Evolutionary conservation across 2,888 invertebrate genomes (phyloP), one percentile per base, ranked within the genome.

Genomic region (Lutraria lutraria): DNA sequence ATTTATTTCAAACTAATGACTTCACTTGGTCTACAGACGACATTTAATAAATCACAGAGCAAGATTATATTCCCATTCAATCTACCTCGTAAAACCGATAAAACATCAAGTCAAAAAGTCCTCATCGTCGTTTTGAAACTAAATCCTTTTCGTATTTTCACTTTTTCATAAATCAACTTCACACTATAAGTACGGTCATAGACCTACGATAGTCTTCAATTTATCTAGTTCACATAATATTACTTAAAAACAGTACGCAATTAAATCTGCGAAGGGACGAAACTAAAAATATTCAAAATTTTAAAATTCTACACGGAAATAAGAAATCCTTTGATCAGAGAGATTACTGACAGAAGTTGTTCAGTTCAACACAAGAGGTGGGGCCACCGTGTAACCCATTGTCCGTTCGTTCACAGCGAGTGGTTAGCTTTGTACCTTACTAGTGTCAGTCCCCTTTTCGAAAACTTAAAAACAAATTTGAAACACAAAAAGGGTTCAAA

Each of bases 261-360:
- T 68, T 68, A 68, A 25, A 68, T 68, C 60, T 21, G 6, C 63
- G 25, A 6, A 25, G n/a, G 8, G 25, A 12, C 43, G 43, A 43
- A 43, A 43, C 43, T 43, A 43, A 2, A 43, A 43, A 43, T 8
- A 43, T 43, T 43, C 8, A 43, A 43, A 43, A 25, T 34, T 76
- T 76, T 19, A 76, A 76, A 76, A 19, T 76, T 76, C 31, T 16
- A 76, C 16, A 16, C 76, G 19, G 3, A 76, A 31, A 81, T 53
- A 52, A 54, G 54, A 34, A 54, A 81, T n/a, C 25, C 34, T 81
- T 43, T n/a, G 81, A 53, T 81, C 53, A 53, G 31, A 79, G 34
- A 21, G 60, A 8, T 43, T 76, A 21, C 60, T 88, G 88, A 72
- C 88, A 88, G 72, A 82, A 85, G 82, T 83, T 88, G 88, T 68